Evolutionary conservation across 2,113 vertebrate species (phyloP).

Genomic region (Tachysurus vachellii): DNA sequence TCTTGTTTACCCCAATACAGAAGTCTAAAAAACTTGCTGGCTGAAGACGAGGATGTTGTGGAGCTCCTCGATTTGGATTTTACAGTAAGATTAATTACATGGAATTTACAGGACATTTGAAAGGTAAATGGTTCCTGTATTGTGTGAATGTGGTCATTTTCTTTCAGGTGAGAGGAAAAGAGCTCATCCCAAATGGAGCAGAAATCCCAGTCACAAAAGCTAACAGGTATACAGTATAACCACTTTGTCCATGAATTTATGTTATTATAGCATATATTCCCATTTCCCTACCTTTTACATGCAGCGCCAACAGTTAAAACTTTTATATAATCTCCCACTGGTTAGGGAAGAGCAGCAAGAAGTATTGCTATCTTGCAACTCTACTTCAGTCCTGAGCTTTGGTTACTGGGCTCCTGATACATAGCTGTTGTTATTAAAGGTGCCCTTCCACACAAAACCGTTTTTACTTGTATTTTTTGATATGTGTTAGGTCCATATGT

Average conservation of each 20-base stretch:
- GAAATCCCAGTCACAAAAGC: constrained; percentile 63
- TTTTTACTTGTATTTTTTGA: too few species aligned
- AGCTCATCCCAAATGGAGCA: constrained; percentile 69
- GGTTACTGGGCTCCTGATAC: too few species aligned
- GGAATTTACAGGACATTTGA: not conserved
- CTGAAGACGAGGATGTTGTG: constrained; percentile 56
- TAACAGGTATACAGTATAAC: constrained; percentile 63
- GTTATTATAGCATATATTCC: not conserved
- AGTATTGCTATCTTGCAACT: too few species aligned
- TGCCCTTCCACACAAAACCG: too few species aligned
- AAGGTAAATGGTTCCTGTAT: not conserved
- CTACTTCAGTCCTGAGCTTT: too few species aligned
- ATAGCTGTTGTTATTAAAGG: too few species aligned
- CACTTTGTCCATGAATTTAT: not conserved
- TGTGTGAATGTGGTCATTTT: not conserved
- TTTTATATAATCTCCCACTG: too few species aligned
- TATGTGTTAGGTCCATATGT: too few species aligned
- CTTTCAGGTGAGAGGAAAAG: constrained; percentile 48
- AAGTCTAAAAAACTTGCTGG: constrained; percentile 54
- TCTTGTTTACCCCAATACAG: constrained; percentile 44
- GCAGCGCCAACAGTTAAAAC: too few species aligned
- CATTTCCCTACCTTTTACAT: not conserved
- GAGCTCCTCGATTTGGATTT: constrained; percentile 61
- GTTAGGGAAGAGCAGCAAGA: too few species aligned
- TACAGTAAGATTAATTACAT: constrained; percentile 59